These are phyloP conservation scores for Heteractis magnifica DNA, from an alignment of 92 coral and sea anemone genomes.

Conservation along the genomic window DNA sequence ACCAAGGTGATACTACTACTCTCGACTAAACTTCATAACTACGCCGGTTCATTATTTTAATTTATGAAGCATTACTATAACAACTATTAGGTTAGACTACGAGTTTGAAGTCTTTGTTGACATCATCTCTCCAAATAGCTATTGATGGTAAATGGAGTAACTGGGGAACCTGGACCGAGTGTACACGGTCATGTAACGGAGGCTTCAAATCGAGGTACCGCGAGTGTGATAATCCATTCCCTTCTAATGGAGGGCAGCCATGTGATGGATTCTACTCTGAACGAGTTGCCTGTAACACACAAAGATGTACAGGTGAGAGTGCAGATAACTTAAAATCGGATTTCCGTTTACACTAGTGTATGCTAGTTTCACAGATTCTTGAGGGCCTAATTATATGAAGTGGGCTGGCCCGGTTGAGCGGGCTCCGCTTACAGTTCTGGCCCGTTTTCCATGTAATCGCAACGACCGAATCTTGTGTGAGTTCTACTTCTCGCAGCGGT, in stretches of 20 bases:
- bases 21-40: no score
- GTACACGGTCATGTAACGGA: constrained; percentile 35
- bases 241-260: constrained; percentile 12
- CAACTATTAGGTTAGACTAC: neutral
- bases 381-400: no score
- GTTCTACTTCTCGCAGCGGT: no score
- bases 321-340: neutral
- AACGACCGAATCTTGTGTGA: no score
- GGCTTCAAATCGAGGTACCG: constrained; percentile 24
- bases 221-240: constrained; percentile 27
- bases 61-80: no score
- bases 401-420: no score
- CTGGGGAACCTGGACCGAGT: constrained; percentile 28
- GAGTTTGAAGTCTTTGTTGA: neutral
- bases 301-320: constrained; percentile 13
- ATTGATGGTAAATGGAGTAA: constrained; percentile 39
- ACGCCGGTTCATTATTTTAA: no score
- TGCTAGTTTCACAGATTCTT: no score
- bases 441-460: no score
- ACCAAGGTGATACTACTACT: no score
- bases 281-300: constrained; percentile 26
- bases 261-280: constrained; percentile 22
- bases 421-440: no score
- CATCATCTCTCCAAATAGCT: neutral
- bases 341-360: no score